Evolutionary conservation across 2,113 vertebrate genomes (phyloP).

Genomic region (Crotalus viridis): DNA sequence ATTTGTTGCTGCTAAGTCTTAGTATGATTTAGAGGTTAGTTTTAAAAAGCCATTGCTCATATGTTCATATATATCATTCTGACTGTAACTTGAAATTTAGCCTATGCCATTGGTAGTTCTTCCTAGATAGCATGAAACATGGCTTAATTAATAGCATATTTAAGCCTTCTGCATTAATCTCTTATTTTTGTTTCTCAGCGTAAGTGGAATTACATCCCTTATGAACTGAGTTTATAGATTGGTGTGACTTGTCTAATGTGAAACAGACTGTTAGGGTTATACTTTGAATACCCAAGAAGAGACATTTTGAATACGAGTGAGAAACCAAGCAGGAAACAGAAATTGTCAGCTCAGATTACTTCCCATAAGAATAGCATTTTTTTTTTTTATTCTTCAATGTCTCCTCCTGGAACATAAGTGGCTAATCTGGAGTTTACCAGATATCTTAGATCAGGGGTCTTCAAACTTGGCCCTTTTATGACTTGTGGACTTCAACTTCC

Average conservation of each 20-base stretch:
- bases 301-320: neutral
- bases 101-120: neutral
- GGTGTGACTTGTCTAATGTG: neutral
- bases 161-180: neutral
- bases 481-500: too few species aligned
- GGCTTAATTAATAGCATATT: neutral
- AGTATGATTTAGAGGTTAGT: neutral
- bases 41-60: constrained; percentile 3
- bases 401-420: neutral
- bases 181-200: neutral
- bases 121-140: neutral
- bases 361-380: neutral
- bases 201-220: neutral
- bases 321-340: neutral
- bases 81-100: neutral
- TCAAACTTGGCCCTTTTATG: too few species aligned
- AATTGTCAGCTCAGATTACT: neutral
- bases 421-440: neutral
- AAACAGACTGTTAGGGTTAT: neutral
- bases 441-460: neutral
- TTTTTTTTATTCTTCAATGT: neutral
- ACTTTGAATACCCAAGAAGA: neutral
- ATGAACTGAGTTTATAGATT: neutral
- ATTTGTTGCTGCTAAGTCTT: constrained; percentile 10
- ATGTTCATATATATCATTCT: constrained; percentile 1